Percentiles rank a stretch among this genome's conserved stretches.
These are phyloP conservation scores for Spizella passerina DNA, from an alignment of 2,797 vertebrate genomes.

Conservation along the genomic window DNA sequence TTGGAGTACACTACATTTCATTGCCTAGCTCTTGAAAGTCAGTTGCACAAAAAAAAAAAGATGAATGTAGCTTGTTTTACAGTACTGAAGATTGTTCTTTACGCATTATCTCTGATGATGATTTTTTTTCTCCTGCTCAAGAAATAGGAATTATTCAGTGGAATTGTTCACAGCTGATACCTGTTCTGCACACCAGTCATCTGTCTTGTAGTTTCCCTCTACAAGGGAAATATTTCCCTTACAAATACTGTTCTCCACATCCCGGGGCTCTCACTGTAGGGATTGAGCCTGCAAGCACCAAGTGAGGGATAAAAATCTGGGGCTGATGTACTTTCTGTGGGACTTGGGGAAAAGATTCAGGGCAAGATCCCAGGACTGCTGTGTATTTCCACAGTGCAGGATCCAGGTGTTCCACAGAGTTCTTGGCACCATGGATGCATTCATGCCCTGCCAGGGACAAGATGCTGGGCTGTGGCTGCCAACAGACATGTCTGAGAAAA, in stretches of 20 bases:
- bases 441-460: not conserved
- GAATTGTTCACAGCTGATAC: not conserved
- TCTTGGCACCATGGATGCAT: not conserved
- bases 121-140: not conserved
- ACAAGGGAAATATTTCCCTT: not conserved
- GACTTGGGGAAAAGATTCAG: not conserved
- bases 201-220: not conserved
- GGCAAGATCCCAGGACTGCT: not conserved
- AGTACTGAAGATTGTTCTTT: not conserved
- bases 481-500: not conserved
- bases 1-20: conserved; percentile 59
- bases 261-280: not conserved
- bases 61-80: not conserved
- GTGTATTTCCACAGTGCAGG: not conserved
- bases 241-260: not conserved
- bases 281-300: not conserved
- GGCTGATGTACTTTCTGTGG: not conserved
- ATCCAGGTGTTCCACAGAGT: not conserved
- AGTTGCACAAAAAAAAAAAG: not conserved
- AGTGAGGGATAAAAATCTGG: not conserved
- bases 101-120: not conserved
- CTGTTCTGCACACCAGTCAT: not conserved
- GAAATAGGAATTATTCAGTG: not conserved
- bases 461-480: not conserved
- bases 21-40: conserved; percentile 1